phyloP scores from a whole-genome alignment of 2,888 invertebrate genomes.

The Mimumesa dahlbomi region DNA sequence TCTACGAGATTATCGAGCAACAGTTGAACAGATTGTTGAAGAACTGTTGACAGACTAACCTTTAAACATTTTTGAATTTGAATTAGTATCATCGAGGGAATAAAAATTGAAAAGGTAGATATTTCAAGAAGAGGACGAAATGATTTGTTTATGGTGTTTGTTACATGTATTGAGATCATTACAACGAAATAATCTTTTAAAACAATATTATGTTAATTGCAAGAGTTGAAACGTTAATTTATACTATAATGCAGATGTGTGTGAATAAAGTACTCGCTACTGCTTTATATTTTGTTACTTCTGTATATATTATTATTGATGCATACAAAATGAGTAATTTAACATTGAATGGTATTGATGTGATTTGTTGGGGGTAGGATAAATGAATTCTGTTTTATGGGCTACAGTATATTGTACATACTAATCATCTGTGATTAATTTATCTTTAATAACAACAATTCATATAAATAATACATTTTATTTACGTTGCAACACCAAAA shows the following conservation, averaged over 20 bases:
- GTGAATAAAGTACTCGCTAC: not conserved
- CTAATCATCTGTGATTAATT: constrained; percentile 49
- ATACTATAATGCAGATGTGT: not conserved
- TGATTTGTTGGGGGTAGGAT: constrained; percentile 7
- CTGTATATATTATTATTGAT: not conserved
- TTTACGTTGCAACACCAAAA: constrained; percentile 40
- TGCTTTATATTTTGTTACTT: too few species aligned
- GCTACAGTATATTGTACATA: constrained; percentile 25
- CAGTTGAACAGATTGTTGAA: too few species aligned
- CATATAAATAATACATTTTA: constrained; percentile 56
- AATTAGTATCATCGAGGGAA: too few species aligned
- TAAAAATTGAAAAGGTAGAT: too few species aligned
- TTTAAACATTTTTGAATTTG: too few species aligned
- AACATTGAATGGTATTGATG: not conserved
- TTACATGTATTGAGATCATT: too few species aligned
- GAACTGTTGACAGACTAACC: too few species aligned
- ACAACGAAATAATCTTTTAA: too few species aligned
- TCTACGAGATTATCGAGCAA: too few species aligned
- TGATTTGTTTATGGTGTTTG: too few species aligned
- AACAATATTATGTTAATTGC: not conserved
- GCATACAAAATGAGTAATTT: not conserved
- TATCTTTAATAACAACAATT: constrained; percentile 54
- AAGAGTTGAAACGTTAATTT: not conserved
- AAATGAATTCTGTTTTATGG: constrained; percentile 25
- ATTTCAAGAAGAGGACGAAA: too few species aligned